Evolutionary conservation across 2,797 vertebrate species (phyloP), one percentile per base, ranked within the genome.

Genomic region (Gymnoscopelus microlampas): DNA sequence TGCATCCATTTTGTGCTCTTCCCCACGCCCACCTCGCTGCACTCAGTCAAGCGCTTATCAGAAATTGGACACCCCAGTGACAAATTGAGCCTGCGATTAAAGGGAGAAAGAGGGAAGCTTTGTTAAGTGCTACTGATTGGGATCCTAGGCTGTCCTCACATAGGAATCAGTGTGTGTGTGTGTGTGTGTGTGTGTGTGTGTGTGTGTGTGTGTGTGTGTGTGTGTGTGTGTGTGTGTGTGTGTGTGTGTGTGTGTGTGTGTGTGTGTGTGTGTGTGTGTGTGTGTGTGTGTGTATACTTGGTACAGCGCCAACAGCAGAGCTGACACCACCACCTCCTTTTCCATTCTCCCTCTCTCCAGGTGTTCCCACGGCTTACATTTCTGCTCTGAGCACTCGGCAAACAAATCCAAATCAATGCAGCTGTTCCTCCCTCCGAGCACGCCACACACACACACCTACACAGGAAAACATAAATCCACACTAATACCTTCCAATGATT

Each of bases 1-100:
- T 94, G 92, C 92, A 90, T 92, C 91, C 91, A 93, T 94, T 94
- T 92, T 92, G 89, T 82, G 87, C 82, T 79, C 77, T 67, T 76
- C 79, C 81, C 83, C 83, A 79, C 81, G 82, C 78, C 83, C 83
- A 77, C 82, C 76, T 89, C 70, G 71, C 77, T 78, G 69, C 81
- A 82, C 79, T 32, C 53, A 80, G 84, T 87, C 86, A 87, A 89
- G 85, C 81, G 85, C 91, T 92, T 91, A 91, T 90, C 89, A 87
- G 82, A 93, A 94, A 94, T 91, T 91, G 91, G 90, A 93, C 90
- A 91, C 93, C 90, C 87, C 67, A 82, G 90, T 91, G 92, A 93
- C 92, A 94, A 93, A 93, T 92, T 90, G 87, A 90, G 82, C 87
- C 81, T 82, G 88, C 88, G 87, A 92, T 91, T 93, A 91, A 92